phyloP scores from a whole-genome alignment of 92 coral and sea anemone species.

The Desmophyllum pertusum region DNA sequence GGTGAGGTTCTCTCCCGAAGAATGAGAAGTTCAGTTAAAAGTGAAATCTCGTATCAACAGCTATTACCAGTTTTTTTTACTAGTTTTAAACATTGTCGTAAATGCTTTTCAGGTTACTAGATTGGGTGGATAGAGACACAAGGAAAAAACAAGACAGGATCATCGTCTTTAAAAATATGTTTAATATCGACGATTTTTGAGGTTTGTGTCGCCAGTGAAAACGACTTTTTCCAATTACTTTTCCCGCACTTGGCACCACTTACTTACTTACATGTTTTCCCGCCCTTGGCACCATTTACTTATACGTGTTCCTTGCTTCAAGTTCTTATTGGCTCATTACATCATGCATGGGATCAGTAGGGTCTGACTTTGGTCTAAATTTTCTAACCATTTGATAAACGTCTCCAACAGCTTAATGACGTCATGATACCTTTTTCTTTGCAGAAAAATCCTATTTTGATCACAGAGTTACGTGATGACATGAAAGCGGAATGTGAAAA shows the following conservation, averaged over 20 bases:
- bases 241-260: too few relatives aligned
- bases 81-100: too few relatives aligned
- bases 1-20: too few relatives aligned
- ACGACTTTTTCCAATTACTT: too few relatives aligned
- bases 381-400: not conserved
- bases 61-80: too few relatives aligned
- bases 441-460: slow-evolving; percentile 81
- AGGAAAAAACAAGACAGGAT: slow-evolving; percentile 86
- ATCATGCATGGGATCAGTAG: too few relatives aligned
- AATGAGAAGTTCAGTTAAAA: too few relatives aligned
- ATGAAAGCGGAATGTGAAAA: slow-evolving; percentile 92
- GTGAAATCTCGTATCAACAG: too few relatives aligned
- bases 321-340: not conserved
- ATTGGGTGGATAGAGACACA: slow-evolving; percentile 97
- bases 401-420: not conserved
- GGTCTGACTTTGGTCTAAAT: not conserved
- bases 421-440: not conserved
- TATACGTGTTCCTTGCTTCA: too few relatives aligned
- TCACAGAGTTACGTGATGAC: slow-evolving; percentile 82
- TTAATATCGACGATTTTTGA: slow-evolving; percentile 82
- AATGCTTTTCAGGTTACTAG: slow-evolving; percentile 70
- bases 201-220: slow-evolving; percentile 55
- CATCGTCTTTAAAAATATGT: slow-evolving; percentile 89
- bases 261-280: too few relatives aligned
- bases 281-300: too few relatives aligned